Evolutionary conservation across 2,888 invertebrate genomes (phyloP).

Genomic region (Drosophila buzzatii): DNA sequence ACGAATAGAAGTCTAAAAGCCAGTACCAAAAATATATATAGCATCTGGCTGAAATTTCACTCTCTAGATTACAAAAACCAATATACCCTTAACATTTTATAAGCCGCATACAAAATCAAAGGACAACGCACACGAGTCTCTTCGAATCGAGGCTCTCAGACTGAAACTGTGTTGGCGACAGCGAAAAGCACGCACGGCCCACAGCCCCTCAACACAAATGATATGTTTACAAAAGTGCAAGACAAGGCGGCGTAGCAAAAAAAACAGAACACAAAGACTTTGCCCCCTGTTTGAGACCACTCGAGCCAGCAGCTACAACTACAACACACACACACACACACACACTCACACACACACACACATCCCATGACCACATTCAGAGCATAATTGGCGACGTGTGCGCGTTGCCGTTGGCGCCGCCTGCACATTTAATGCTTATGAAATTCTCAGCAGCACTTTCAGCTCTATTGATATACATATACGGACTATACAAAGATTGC

Average conservation of each 20-base stretch:
- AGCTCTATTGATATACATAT: conserved; percentile 6
- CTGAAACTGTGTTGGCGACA: conserved; percentile 8
- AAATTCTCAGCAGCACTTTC: conserved; percentile 59
- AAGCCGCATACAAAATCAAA: conserved; percentile 1
- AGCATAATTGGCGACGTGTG: conserved; percentile 74
- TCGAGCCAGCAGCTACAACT: conserved; percentile 13
- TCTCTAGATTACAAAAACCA: background rate
- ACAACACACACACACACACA: background rate
- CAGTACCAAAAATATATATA: too few relatives aligned
- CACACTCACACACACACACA: background rate
- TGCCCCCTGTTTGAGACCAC: conserved; percentile 44
- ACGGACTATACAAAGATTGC: background rate
- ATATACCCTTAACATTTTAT: background rate
- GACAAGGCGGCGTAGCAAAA: conserved; percentile 21
- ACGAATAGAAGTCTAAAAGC: too few relatives aligned
- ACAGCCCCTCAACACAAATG: background rate
- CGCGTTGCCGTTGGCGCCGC: conserved; percentile 70
- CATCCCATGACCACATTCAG: conserved; percentile 27
- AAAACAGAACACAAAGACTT: conserved; percentile 27
- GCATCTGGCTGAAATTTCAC: too few relatives aligned
- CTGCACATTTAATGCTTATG: conserved; percentile 71
- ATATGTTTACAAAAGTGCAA: conserved; percentile 47
- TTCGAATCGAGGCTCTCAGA: background rate
- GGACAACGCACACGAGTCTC: conserved; percentile 1
- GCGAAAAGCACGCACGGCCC: conserved; percentile 30